phyloP scores from a whole-genome alignment of 2,113 vertebrate species.

The Potamarius usumacintae region DNA sequence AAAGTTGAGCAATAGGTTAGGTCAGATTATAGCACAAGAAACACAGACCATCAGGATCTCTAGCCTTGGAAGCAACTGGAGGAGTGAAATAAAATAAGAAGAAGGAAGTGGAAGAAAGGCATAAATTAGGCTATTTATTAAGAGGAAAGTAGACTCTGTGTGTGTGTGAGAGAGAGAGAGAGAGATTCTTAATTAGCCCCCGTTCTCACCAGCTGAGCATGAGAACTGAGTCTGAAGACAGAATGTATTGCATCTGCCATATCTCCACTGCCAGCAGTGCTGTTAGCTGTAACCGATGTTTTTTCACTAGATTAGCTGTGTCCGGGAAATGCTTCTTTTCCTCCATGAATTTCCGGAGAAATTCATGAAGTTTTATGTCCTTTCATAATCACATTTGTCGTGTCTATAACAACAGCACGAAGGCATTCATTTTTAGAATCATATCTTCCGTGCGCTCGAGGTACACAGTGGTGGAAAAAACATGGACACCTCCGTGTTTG shows the following conservation, averaged over 20 bases:
- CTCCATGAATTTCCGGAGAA: neutral
- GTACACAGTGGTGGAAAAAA: too few species aligned
- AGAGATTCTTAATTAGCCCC: neutral
- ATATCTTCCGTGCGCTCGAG: neutral
- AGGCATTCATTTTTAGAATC: neutral
- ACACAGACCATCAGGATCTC: conserved; percentile 39
- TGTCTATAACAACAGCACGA: neutral
- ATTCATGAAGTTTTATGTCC: neutral
- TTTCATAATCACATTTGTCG: neutral
- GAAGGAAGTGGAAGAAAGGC: neutral
- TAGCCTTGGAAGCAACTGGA: conserved; percentile 47
- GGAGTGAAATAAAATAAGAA: neutral
- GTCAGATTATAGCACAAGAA: conserved; percentile 27
- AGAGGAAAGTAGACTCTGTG: conserved; percentile 6
- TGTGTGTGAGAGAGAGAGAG: neutral
- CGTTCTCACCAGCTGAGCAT: conserved; percentile 12
- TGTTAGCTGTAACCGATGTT: neutral
- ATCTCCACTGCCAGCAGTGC: neutral
- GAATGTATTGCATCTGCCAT: neutral
- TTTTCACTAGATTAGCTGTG: neutral
- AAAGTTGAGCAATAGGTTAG: neutral
- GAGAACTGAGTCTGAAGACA: conserved; percentile 5
- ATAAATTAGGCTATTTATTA: conserved; percentile 34
- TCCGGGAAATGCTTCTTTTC: neutral
- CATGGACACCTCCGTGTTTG: too few species aligned